phyloP scores from a whole-genome alignment of 2,888 invertebrate genomes.

The Eretmocerus hayati region DNA sequence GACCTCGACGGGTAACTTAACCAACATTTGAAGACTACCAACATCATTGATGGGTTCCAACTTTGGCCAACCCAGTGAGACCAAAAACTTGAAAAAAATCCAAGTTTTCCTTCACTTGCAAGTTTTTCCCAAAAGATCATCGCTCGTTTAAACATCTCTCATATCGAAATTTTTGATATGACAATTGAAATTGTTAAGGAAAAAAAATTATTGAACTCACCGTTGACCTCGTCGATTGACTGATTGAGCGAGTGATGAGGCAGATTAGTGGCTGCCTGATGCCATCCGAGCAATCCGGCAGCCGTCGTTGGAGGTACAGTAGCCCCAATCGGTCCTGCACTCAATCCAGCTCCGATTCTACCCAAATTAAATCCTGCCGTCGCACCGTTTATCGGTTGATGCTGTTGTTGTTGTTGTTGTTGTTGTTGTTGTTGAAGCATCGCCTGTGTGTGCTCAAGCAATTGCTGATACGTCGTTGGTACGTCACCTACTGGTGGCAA shows the following conservation, averaged over 20 bases:
- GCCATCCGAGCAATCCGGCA: conserved; percentile 28
- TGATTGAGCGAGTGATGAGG: conserved; percentile 29
- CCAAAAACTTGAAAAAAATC: too few species aligned
- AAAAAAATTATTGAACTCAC: too few species aligned
- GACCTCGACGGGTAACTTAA: too few species aligned
- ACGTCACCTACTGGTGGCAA: conserved; percentile 38
- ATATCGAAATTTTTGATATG: not conserved
- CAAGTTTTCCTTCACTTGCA: too few species aligned
- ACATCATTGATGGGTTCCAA: too few species aligned
- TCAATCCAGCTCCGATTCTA: conserved; percentile 5
- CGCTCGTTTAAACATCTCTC: not conserved
- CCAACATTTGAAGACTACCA: too few species aligned
- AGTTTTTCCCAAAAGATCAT: too few species aligned
- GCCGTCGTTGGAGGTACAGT: conserved; percentile 7
- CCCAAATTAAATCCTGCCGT: conserved; percentile 22
- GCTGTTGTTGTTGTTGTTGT: not conserved
- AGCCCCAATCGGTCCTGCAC: conserved; percentile 18
- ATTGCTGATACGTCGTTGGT: conserved; percentile 41
- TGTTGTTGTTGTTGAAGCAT: conserved; percentile 36
- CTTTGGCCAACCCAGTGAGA: too few species aligned
- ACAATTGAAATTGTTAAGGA: not conserved
- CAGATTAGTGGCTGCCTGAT: conserved; percentile 10
- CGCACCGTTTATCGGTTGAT: not conserved
- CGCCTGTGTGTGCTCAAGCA: conserved; percentile 42
- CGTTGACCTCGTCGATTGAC: conserved; percentile 41